Evolutionary conservation across 2,797 vertebrate genomes (phyloP).

Genomic region (Schizopygopsis malacanthus): DNA sequence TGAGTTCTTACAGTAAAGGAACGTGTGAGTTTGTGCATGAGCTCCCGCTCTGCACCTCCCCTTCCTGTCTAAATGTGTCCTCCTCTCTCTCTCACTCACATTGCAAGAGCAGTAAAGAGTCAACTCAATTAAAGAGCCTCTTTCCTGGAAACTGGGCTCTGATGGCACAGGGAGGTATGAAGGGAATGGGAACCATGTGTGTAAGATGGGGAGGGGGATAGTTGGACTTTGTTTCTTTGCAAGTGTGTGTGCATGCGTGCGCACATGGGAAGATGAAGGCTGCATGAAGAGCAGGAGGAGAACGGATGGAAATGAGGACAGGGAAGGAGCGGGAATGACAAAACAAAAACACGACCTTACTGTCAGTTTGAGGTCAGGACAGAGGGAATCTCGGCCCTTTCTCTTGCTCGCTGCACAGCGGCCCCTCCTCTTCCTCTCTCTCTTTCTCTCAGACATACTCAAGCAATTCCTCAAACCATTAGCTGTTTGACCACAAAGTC

Average conservation of each 20-base stretch:
- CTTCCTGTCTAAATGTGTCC: constrained; percentile 60
- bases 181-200: constrained; percentile 80
- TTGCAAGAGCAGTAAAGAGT: constrained; percentile 82
- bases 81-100: constrained; percentile 61
- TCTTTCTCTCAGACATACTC: constrained; percentile 41
- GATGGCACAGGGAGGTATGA: constrained; percentile 82
- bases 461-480: constrained; percentile 58
- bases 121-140: constrained; percentile 85
- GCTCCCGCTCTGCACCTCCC: constrained; percentile 64
- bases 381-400: constrained; percentile 5
- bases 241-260: constrained; percentile 13
- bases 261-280: neutral
- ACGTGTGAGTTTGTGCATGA: constrained; percentile 72
- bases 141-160: constrained; percentile 84
- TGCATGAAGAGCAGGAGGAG: neutral
- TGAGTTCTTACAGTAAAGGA: constrained; percentile 73
- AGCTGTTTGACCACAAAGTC: constrained; percentile 61
- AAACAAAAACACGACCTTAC: constrained; percentile 27
- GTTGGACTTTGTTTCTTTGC: constrained; percentile 32
- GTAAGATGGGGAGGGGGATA: constrained; percentile 62
- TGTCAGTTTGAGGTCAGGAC: constrained; percentile 37
- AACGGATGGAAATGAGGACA: constrained; percentile 29
- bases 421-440: constrained; percentile 33
- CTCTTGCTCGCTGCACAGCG: neutral
- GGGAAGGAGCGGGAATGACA: constrained; percentile 18